phyloP scores from a whole-genome alignment of 1,140 invertebrate genomes.

The Anadara kagoshimensis region DNA sequence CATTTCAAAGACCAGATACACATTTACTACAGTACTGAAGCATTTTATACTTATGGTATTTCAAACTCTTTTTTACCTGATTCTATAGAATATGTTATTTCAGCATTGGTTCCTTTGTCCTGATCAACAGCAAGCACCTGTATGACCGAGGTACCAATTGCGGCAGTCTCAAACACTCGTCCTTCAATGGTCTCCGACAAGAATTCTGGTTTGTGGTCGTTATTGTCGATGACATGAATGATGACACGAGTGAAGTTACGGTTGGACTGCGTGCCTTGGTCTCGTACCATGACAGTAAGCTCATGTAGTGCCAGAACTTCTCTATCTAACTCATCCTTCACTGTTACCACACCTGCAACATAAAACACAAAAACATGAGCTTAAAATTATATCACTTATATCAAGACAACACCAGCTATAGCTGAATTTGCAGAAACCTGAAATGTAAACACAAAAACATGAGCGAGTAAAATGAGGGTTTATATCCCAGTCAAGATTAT shows the following conservation, averaged over 20 bases:
- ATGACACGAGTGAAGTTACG: conserved; percentile 88
- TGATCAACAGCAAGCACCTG: conserved; percentile 85
- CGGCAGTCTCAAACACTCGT: conserved; percentile 68
- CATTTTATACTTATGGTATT: too few relatives aligned
- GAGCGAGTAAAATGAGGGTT: too few relatives aligned
- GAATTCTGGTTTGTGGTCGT: conserved; percentile 92
- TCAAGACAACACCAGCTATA: background rate
- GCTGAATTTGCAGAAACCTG: background rate
- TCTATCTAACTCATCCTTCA: conserved; percentile 84
- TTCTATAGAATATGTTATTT: conserved; percentile 86
- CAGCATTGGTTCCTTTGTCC: conserved; percentile 88
- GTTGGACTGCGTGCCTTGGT: conserved; percentile 89
- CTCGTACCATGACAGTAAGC: conserved; percentile 91
- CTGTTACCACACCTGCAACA: conserved; percentile 77
- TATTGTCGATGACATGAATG: conserved; percentile 89
- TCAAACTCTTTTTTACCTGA: too few relatives aligned
- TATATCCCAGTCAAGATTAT: too few relatives aligned
- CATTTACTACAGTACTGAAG: too few relatives aligned
- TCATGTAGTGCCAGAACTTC: conserved; percentile 89
- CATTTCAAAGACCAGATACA: too few relatives aligned
- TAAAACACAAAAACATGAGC: background rate
- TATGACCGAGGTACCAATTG: conserved; percentile 75
- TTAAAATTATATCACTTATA: background rate
- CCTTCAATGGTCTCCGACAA: conserved; percentile 76
- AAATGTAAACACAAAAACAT: too few relatives aligned